A percentile compares a stretch with the other conserved stretches of the same genome.
phyloP scores from a whole-genome alignment of 2,797 vertebrate genomes.

The Pseudochaenichthys georgianus region DNA sequence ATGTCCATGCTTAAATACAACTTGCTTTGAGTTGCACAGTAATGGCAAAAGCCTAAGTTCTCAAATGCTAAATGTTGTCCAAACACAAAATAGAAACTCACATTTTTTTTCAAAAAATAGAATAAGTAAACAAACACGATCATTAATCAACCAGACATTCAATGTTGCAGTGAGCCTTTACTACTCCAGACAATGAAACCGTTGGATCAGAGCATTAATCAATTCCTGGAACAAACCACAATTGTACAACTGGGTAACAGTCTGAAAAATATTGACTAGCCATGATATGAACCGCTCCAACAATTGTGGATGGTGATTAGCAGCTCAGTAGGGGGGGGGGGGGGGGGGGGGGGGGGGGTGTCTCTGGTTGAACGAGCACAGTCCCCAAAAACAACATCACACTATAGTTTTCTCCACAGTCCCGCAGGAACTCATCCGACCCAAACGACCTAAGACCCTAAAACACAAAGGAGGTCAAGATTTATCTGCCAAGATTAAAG shows the following conservation, averaged over 20 bases:
- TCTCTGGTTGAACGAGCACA: constrained; percentile 38
- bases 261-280: constrained; percentile 2
- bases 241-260: background rate
- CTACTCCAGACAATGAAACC: too few species aligned
- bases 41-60: too few species aligned
- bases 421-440: constrained; percentile 22
- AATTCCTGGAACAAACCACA: background rate
- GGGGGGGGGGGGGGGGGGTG: constrained; percentile 22
- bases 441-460: constrained; percentile 31
- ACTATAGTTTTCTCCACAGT: constrained; percentile 20
- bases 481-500: constrained; percentile 52
- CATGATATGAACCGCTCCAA: constrained; percentile 23
- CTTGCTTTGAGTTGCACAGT: too few species aligned
- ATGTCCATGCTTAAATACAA: too few species aligned
- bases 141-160: too few species aligned
- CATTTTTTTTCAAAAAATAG: too few species aligned
- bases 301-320: constrained; percentile 43
- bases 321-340: constrained; percentile 35
- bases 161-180: too few species aligned
- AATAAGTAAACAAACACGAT: too few species aligned
- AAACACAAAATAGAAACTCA: too few species aligned
- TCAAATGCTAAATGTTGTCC: too few species aligned
- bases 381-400: constrained; percentile 35
- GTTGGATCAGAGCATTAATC: background rate
- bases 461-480: constrained; percentile 29